Evolutionary conservation across 2,888 invertebrate genomes (phyloP), one percentile per base, ranked within the genome.

Genomic region (Thecocarcelia acutangulata): DNA sequence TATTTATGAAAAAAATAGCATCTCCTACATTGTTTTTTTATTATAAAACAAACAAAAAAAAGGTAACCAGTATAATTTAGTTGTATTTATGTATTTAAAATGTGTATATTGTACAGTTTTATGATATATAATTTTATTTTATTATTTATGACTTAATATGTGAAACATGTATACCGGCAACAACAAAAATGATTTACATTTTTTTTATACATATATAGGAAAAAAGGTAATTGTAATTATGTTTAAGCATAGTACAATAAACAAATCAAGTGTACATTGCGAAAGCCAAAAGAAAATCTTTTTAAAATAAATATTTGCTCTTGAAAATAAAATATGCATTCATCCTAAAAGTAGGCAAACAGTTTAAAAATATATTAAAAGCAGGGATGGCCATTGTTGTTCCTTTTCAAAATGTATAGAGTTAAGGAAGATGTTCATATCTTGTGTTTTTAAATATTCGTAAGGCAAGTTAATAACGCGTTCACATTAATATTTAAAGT

Each of bases 141-240:
- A 64, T 64, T 77, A 77, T 78, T 78, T 78, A 78, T 78, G 40
- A 78, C 64, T 59, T 66, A 64, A 64, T 64, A 70, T 72, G 64
- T 52, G 44, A 48, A 78, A 44, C 68, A 68, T 76, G 68, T 68
- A 59, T 24, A 48, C 50, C 44, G n/a, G 17, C 50, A 61, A 17
- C 21, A 68, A 42, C 33, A 46, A 69, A 61, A 56, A 19, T 46
- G 42, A 33, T 42, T 44, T 54, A 37, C 52, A 40, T 50, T 54
- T 63, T 44, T 42, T 66, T n/a, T n/a, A n/a, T n/a, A n/a, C n/a
- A n/a, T n/a, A n/a, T n/a, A 58, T 15, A 33, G 19, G 24, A 13
- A 58, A 15, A 48, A 40, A 61, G 77, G 77, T 78, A 78, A 72
- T 78, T 78, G 56, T 64, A 78, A 40, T 58, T 72, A 28, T 63